phyloP scores from a whole-genome alignment of 1,140 invertebrate genomes.

The Theocolax elegans region DNA sequence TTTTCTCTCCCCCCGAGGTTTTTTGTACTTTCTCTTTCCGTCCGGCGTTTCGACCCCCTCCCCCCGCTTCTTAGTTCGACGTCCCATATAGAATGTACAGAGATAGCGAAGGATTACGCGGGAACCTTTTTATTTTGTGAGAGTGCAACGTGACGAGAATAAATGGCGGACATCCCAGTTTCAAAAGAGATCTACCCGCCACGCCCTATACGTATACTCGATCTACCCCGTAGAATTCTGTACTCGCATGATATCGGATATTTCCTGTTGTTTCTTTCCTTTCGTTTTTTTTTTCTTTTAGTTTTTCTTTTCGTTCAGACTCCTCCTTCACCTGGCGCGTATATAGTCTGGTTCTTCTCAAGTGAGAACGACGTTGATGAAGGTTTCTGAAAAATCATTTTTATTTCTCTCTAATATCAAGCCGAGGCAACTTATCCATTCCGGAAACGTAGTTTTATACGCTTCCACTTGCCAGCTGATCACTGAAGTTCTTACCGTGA shows the following conservation, averaged over 20 bases:
- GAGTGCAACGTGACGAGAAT: constrained; percentile 62
- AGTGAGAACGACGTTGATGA: not conserved
- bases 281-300: not conserved
- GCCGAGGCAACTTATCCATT: no score
- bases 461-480: no score
- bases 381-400: not conserved
- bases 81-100: constrained; percentile 57
- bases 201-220: constrained; percentile 22
- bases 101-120: constrained; percentile 62
- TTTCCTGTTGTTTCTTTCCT: not conserved
- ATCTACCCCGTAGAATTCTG: not conserved
- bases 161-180: constrained; percentile 55
- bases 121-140: constrained; percentile 50
- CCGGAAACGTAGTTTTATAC: no score
- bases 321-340: no score
- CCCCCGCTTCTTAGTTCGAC: constrained; percentile 41
- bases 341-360: not conserved
- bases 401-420: not conserved
- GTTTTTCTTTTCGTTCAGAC: not conserved
- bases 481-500: no score
- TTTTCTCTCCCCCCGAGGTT: not conserved
- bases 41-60: not conserved
- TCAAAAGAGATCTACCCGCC: constrained; percentile 18
- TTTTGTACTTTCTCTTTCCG: constrained; percentile 22
- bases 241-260: not conserved